Conservation (phyloP, 2,113 vertebrate species). For the Chloropsis hardwickii region DNA sequence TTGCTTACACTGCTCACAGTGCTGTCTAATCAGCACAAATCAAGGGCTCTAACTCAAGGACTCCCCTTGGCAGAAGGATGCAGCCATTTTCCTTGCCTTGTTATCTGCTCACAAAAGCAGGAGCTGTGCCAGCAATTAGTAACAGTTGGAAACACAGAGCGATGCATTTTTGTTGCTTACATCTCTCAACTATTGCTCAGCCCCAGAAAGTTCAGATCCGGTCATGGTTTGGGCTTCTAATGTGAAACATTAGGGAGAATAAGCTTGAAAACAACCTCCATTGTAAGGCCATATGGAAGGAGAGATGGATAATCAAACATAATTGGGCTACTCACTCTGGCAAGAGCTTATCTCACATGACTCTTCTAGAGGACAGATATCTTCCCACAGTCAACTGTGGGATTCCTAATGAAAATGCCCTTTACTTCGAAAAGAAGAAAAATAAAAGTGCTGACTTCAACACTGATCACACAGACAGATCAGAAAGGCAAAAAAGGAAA, state of each 20-base stretch:
- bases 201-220: not conserved
- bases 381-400: constrained; percentile 8
- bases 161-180: not conserved
- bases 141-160: not conserved
- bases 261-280: not conserved
- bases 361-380: not conserved
- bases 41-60: not conserved
- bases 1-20: not conserved
- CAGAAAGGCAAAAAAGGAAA: not conserved
- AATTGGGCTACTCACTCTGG: not conserved
- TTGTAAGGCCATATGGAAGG: not conserved
- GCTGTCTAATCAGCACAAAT: not conserved
- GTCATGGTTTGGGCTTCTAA: not conserved
- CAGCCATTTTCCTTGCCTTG: not conserved
- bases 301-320: not conserved
- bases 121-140: not conserved
- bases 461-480: not conserved
- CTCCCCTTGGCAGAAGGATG: not conserved
- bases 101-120: not conserved
- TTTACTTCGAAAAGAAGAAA: constrained; percentile 11
- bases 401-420: not conserved
- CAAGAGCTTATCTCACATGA: not conserved
- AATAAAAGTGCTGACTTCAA: constrained; percentile 27
- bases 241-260: not conserved
- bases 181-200: not conserved